Percentiles rank a stretch among this genome's conserved stretches.
phyloP scores from a whole-genome alignment of 2,113 vertebrate genomes.

The human (Homo sapiens) region GRCh38 chr18:35061501-35062000 shows the following conservation, averaged over 20 bases:
- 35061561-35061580: neutral
- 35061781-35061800: neutral
- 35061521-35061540: neutral
- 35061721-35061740: neutral
- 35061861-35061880: constrained; percentile 52
- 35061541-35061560: neutral
- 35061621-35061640: neutral
- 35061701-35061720: neutral
- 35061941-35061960: neutral
- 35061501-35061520: neutral
- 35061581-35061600: neutral
- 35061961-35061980: constrained; percentile 41
- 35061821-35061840: neutral
- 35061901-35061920: neutral
- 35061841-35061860: neutral
- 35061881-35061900: constrained; percentile 37
- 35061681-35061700: neutral
- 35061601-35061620: neutral
- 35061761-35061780: constrained; percentile 24
- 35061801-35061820: neutral
- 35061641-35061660: neutral
- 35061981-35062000: constrained; percentile 61
- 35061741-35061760: neutral
- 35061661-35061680: neutral
- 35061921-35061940: neutral